These are phyloP conservation scores for Danaus chrysippus DNA, from an alignment of 2,888 invertebrate species.

Conservation along the genomic window DNA sequence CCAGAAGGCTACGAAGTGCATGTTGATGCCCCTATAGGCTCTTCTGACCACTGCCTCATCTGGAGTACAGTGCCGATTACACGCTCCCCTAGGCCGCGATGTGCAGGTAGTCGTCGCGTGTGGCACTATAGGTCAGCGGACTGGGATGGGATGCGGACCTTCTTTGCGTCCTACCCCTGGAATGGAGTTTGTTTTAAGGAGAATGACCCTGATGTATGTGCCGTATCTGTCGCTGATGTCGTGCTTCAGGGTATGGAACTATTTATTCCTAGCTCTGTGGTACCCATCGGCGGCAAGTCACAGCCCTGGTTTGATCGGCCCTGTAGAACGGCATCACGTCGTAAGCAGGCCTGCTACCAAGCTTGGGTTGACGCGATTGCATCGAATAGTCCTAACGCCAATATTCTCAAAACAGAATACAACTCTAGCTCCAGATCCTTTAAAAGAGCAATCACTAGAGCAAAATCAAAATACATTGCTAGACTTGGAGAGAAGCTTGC, in stretches of 20 bases:
- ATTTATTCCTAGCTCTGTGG: conserved; percentile 3
- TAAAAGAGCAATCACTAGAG: conserved; percentile 18
- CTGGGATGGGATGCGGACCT: neutral
- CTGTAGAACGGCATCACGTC: conserved; percentile 6
- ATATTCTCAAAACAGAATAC: conserved; percentile 15
- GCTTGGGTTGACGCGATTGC: neutral
- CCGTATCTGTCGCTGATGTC: conserved; percentile 9
- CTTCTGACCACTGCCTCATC: neutral
- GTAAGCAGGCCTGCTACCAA: conserved; percentile 5
- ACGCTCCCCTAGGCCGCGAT: neutral
- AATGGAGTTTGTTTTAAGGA: conserved; percentile 1
- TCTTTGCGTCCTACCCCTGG: neutral
- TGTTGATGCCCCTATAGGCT: neutral
- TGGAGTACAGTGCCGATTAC: neutral
- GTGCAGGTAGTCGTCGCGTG: neutral
- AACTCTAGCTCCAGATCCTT: conserved; percentile 17
- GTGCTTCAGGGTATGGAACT: conserved; percentile 6
- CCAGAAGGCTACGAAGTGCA: neutral
- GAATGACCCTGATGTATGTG: conserved; percentile 5
- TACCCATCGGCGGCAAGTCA: conserved; percentile 3
- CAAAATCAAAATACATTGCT: conserved; percentile 20
- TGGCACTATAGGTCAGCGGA: no score
- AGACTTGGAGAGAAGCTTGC: conserved; percentile 14
- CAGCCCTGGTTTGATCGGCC: conserved; percentile 10
- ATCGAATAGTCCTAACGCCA: conserved; percentile 4